These are phyloP conservation scores for Lepus oiostolus DNA, from an alignment of 2,797 vertebrate genomes.

Conservation along the genomic window DNA sequence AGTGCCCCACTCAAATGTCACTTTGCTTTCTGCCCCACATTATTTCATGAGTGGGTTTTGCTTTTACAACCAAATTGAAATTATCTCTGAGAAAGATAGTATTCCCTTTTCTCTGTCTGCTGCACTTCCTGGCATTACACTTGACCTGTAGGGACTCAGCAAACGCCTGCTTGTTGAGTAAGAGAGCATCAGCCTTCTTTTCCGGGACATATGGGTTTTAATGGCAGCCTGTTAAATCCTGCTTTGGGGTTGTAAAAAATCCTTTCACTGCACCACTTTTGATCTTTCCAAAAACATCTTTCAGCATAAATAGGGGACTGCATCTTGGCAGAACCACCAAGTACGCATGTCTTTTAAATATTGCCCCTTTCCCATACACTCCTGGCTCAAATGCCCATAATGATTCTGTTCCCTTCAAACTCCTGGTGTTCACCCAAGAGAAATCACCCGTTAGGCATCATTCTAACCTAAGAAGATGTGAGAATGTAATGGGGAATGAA, in stretches of 20 bases:
- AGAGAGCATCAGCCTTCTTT: neutral
- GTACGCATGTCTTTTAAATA: neutral
- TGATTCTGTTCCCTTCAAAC: neutral
- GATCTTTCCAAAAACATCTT: neutral
- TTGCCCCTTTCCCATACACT: neutral
- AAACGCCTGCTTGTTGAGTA: neutral
- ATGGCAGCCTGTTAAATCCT: neutral
- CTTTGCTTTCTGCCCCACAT: neutral
- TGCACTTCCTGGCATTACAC: neutral
- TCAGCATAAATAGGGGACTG: neutral
- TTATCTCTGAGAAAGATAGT: conserved; percentile 5
- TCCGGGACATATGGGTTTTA: neutral
- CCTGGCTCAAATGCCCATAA: neutral
- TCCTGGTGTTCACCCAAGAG: neutral
- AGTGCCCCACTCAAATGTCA: neutral
- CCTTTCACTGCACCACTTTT: neutral
- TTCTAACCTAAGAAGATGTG: conserved; percentile 47
- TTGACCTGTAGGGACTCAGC: neutral
- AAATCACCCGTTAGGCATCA: neutral
- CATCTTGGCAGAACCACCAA: neutral
- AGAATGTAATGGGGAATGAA: conserved; percentile 19
- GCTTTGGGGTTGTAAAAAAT: neutral
- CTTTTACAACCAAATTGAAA: neutral
- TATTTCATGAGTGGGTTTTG: neutral
- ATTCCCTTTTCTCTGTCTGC: neutral